phyloP scores from a whole-genome alignment of 2,113 vertebrate species.

The Crotophaga sulcirostris region DNA sequence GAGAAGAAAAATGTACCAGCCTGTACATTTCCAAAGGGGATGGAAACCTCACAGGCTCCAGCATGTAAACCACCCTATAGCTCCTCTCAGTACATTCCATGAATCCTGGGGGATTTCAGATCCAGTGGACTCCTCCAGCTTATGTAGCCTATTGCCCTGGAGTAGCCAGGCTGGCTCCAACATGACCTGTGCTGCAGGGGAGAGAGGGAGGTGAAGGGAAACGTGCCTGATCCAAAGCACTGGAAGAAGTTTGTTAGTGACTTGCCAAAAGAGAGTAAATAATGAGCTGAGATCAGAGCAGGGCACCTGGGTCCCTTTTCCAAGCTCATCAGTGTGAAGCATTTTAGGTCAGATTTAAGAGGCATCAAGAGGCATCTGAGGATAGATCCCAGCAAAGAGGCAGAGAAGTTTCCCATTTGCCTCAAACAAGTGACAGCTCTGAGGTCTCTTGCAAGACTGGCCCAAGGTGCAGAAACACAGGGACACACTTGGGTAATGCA shows the following conservation, averaged over 20 bases:
- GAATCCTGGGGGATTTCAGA: background rate
- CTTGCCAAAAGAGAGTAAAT: background rate
- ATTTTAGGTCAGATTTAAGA: background rate
- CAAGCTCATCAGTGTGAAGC: background rate
- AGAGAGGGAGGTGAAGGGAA: background rate
- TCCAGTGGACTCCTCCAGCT: background rate
- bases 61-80: background rate
- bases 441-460: background rate
- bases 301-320: background rate
- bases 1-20: background rate
- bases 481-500: background rate
- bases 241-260: background rate
- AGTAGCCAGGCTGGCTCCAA: background rate
- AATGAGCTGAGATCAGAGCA: background rate
- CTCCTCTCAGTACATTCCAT: background rate
- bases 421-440: background rate
- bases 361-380: background rate
- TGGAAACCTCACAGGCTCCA: background rate
- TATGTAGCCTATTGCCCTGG: background rate
- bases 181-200: background rate
- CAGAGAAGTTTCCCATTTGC: background rate
- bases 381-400: background rate
- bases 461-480: background rate
- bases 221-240: background rate
- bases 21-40: background rate